Evolutionary conservation across 2,888 invertebrate species (phyloP).

Genomic region (Agapostemon virescens): DNA sequence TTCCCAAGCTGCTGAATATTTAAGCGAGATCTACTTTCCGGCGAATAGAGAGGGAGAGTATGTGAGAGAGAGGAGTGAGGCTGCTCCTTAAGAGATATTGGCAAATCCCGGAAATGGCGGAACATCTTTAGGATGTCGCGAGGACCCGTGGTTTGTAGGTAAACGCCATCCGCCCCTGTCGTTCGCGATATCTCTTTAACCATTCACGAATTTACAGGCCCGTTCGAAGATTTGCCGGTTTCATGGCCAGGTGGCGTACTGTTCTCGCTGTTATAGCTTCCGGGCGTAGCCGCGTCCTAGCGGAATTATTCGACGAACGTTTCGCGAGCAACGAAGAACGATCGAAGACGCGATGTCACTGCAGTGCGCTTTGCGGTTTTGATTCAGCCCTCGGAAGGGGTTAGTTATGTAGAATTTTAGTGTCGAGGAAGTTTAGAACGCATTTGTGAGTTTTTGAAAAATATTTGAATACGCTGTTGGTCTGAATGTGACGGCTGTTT

Average conservation of each 20-base stretch:
- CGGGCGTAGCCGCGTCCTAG: no score
- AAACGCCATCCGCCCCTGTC: not conserved
- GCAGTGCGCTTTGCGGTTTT: no score
- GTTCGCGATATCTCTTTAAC: not conserved
- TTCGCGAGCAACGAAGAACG: no score
- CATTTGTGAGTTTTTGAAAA: no score
- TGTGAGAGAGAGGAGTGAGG: not conserved
- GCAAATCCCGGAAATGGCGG: not conserved
- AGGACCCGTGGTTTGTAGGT: not conserved
- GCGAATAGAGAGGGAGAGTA: not conserved
- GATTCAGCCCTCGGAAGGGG: no score
- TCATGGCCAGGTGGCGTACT: not conserved
- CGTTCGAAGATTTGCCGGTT: not conserved
- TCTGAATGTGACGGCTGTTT: no score
- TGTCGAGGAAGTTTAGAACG: no score
- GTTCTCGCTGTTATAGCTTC: not conserved
- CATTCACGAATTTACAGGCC: not conserved
- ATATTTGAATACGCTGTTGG: no score
- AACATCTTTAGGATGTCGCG: not conserved
- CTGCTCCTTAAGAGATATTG: not conserved
- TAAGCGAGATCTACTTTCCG: conserved; percentile 10
- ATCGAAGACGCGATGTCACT: no score
- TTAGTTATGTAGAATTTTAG: no score
- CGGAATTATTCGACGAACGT: no score
- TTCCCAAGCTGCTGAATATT: conserved; percentile 28